Evolutionary conservation across 2,797 vertebrate species (phyloP).

Genomic region (Australoheros facetus): DNA sequence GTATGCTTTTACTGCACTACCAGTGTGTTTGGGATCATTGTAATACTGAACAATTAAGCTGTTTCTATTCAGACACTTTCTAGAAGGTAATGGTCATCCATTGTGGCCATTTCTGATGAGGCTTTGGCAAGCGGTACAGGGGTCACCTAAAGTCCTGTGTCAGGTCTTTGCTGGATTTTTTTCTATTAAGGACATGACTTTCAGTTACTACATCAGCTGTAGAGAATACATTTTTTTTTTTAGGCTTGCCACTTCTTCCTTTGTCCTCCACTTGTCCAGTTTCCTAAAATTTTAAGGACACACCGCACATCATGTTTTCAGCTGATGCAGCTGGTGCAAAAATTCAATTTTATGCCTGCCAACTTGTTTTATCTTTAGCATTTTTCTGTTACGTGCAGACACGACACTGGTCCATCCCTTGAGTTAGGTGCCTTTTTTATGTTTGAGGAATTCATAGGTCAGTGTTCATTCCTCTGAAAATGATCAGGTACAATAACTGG

Average conservation of each 20-base stretch:
- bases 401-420: background rate
- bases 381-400: background rate
- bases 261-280: background rate
- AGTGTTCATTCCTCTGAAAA: background rate
- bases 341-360: too few species aligned
- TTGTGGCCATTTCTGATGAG: too few species aligned
- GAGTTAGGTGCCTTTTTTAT: background rate
- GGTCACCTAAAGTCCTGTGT: too few species aligned
- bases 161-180: too few species aligned
- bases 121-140: too few species aligned
- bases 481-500: background rate
- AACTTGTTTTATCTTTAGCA: background rate
- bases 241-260: background rate
- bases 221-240: background rate
- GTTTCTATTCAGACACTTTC: too few species aligned
- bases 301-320: background rate
- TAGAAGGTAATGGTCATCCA: too few species aligned
- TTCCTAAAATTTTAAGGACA: rapidly evolving
- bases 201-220: background rate
- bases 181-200: background rate
- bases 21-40: too few species aligned
- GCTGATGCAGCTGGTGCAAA: too few species aligned
- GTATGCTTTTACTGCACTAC: too few species aligned
- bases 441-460: too few species aligned
- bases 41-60: too few species aligned